Evolutionary conservation across 1,140 invertebrate species (phyloP), one percentile per base, ranked within the genome.

Genomic region (Brevipalpus yothersi): DNA sequence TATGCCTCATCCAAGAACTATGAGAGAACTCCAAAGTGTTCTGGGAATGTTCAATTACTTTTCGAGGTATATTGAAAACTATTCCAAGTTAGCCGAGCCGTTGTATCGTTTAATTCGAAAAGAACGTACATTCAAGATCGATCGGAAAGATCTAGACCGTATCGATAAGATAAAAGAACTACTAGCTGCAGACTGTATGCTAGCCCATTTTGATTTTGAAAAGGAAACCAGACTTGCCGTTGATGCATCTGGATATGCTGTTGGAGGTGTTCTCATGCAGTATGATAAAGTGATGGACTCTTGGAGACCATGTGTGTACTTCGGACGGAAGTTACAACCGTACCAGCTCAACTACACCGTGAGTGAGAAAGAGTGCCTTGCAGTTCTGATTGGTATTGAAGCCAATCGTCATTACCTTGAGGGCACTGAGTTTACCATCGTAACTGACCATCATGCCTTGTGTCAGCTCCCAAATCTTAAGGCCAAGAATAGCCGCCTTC

Each of bases 361-460:
- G 61, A 72, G 76, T 39, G 73, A 80, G 41, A 75, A 71, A 63
- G 76, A 80, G 68, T 73, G 72, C 9, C 63, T 75, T 15, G 69
- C 71, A 4, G 70, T 79, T 11, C 61, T 77, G 1, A 78, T 68
- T 65, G 72, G 70, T 5, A 68, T 79, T 4, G 69, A 70, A 58
- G 73, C 73, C 65, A 78, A 78, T 66, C 68, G 76, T 41, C 63
- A 74, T 43, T 79, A 73, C 63, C 53, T 77, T 4, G 73, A 67
- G 66, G 76, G 71, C 55, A 12, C 4, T 7, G 55, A 56, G n/a
- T 61, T 61, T 42, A 49, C 5, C 1, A 51, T 61, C 7, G 17
- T n/a, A 0, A 61, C 60, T 15, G 60, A 61, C 17, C 56, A 60
- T 41, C 15, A 41, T 21, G 40, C 59, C 1, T 41, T 60, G n/a